Evolutionary conservation across 2,797 vertebrate species (phyloP).

Genomic region (Eutrigla gurnardus): DNA sequence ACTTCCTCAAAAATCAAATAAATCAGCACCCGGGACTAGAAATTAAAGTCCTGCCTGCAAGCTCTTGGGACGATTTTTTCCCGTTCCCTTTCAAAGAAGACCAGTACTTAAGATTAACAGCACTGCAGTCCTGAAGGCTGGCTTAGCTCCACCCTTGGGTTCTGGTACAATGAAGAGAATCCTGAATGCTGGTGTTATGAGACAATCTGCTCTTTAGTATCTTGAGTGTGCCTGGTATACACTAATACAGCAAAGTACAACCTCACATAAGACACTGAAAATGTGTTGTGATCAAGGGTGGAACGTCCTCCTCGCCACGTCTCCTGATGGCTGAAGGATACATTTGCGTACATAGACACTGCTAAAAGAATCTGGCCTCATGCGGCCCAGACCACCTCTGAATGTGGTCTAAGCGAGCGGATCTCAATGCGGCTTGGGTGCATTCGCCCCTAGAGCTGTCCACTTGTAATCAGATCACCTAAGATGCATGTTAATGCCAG

Average conservation of each 20-base stretch:
- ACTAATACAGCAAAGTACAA: conserved; percentile 16
- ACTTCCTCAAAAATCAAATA: conserved; percentile 93
- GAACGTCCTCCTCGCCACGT: too few relatives aligned
- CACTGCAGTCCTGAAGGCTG: conserved; percentile 58
- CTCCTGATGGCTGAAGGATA: background rate
- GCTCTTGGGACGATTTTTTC: conserved; percentile 64
- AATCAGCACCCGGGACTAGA: conserved; percentile 89
- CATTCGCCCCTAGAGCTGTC: background rate
- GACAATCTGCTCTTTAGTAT: conserved; percentile 19
- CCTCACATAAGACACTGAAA: conserved; percentile 8
- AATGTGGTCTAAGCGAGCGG: background rate
- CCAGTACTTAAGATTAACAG: conserved; percentile 68
- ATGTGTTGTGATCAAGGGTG: background rate
- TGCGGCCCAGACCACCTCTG: background rate
- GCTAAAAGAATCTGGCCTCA: background rate
- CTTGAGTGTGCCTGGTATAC: conserved; percentile 6
- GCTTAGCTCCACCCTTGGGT: conserved; percentile 55
- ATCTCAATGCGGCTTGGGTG: background rate
- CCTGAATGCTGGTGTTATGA: conserved; percentile 29
- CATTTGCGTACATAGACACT: background rate
- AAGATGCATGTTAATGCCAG: background rate
- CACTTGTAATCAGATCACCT: too few relatives aligned
- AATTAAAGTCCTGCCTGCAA: conserved; percentile 87
- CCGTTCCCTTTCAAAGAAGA: conserved; percentile 49
- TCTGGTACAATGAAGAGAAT: conserved; percentile 44